Conservation (phyloP, 2,888 invertebrate species). For the Byasa hedistus region DNA sequence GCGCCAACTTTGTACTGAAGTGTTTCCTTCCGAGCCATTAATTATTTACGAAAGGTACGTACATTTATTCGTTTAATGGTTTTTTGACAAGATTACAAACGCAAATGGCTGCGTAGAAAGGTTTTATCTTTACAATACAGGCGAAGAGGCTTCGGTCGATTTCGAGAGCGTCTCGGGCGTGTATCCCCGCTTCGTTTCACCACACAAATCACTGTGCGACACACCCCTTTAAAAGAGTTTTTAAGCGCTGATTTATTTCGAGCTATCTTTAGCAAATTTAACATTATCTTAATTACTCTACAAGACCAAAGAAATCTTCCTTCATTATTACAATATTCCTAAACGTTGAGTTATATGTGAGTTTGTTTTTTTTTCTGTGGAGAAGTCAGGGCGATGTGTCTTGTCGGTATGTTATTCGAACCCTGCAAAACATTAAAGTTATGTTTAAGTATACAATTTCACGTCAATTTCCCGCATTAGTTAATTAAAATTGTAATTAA, state of each 20-base stretch:
- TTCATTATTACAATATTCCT: too few relatives aligned
- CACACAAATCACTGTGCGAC: conserved; percentile 43
- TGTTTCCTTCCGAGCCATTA: conserved; percentile 28
- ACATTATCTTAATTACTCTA: conserved; percentile 8
- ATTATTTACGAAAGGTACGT: conserved; percentile 29
- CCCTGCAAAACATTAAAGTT: background rate
- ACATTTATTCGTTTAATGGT: conserved; percentile 33
- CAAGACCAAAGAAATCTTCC: background rate
- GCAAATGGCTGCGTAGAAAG: conserved; percentile 31
- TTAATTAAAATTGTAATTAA: conserved; percentile 22
- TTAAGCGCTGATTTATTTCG: conserved; percentile 31
- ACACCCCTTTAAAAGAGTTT: conserved; percentile 57
- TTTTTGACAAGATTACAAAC: conserved; percentile 36
- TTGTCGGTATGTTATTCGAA: too few relatives aligned
- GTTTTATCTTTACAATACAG: conserved; percentile 56
- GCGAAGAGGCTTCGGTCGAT: conserved; percentile 32
- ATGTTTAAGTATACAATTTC: background rate
- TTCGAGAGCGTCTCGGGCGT: background rate
- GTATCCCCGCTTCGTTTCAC: conserved; percentile 33
- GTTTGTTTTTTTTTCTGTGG: background rate
- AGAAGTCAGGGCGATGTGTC: too few relatives aligned
- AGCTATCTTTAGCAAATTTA: conserved; percentile 14
- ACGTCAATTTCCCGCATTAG: conserved; percentile 5
- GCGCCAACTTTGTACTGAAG: conserved; percentile 11
- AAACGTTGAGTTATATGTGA: too few relatives aligned